Evolutionary conservation across 37 sponge, comb jelly and placozoan species (phyloP).

Genomic region (Hexactinellida sp.): DNA sequence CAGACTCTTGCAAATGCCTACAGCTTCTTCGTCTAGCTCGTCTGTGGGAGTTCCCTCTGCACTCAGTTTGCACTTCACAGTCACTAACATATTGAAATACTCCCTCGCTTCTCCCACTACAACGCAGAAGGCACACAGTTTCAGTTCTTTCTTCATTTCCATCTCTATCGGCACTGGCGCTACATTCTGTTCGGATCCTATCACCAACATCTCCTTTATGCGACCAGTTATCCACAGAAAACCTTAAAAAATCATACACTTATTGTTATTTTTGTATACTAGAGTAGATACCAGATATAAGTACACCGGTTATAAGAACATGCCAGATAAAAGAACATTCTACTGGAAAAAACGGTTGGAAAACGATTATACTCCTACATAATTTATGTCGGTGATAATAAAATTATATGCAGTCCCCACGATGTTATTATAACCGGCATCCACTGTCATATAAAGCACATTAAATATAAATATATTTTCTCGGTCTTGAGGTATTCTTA

Average conservation of each 20-base stretch:
- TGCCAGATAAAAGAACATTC: too few relatives aligned
- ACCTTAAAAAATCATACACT: constrained; percentile 23
- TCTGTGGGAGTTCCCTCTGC: constrained; percentile 31
- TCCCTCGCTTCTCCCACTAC: constrained; percentile 78
- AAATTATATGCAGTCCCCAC: too few relatives aligned
- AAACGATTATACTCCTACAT: too few relatives aligned
- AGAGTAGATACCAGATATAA: too few relatives aligned
- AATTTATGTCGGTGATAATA: too few relatives aligned
- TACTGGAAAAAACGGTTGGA: too few relatives aligned
- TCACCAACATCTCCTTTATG: constrained; percentile 84
- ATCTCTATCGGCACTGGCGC: constrained; percentile 90
- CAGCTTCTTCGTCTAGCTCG: constrained; percentile 24
- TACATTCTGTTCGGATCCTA: constrained; percentile 82
- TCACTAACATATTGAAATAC: constrained; percentile 72
- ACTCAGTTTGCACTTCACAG: constrained; percentile 52
- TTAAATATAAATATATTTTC: too few relatives aligned
- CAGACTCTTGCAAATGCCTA: not conserved
- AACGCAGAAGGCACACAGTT: constrained; percentile 55
- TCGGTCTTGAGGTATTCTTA: too few relatives aligned
- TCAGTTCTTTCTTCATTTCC: constrained; percentile 37
- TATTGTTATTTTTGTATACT: too few relatives aligned
- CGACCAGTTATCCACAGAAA: constrained; percentile 81
- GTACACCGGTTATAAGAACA: too few relatives aligned
- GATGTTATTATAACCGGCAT: too few relatives aligned
- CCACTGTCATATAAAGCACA: too few relatives aligned